Evolutionary conservation across 1,140 invertebrate species (phyloP), one percentile per base, ranked within the genome.

Genomic region (Drosophila bocqueti): DNA sequence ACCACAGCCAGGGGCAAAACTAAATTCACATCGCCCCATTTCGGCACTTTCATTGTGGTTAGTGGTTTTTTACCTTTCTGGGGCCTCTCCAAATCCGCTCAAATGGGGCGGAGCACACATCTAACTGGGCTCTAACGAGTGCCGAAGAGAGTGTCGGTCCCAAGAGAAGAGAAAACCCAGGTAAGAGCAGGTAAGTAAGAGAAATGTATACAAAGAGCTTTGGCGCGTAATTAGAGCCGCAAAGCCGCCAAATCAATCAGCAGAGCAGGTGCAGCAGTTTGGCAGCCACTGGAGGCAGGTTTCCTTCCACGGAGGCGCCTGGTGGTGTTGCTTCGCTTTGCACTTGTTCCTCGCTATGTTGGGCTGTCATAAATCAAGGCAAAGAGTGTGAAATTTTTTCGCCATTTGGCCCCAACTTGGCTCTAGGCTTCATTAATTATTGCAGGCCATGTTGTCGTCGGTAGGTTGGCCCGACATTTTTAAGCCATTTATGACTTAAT

Each of bases 401-500:
- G 64, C 75, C 75, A 79, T 79, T 67, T 79, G 75, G 75, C 57
- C 54, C 54, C 67, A 59, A 69, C 58, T 79, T 73, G 67, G 67
- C 67, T 34, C 67, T 34, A 21, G 69, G 55, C 68, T 73, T 74
- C 68, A 73, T 74, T 74, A 74, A 47, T 74, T 73, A 61, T 74
- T 73, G 45, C 71, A 50, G 61, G 69, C 69, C 45, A 64, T 63
- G 66, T 60, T 57, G 68, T 75, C 73, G 82, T 49, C 46, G 49
- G 49, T 31, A 11, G 80, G 81, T 29, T 62, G 47, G 67, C 38
- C 21, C 54, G 46, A 67, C 85, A 87, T 90, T 87, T 87, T 81
- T 81, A 79, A 71, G 54, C 84, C 85, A 87, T 87, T 87, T 87
- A 87, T 87, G 84, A 90, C 85, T 90, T 87, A 89, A 87, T 87